Evolutionary conservation across 2,113 vertebrate genomes (phyloP).

Genomic region (Pluvialis apricaria): DNA sequence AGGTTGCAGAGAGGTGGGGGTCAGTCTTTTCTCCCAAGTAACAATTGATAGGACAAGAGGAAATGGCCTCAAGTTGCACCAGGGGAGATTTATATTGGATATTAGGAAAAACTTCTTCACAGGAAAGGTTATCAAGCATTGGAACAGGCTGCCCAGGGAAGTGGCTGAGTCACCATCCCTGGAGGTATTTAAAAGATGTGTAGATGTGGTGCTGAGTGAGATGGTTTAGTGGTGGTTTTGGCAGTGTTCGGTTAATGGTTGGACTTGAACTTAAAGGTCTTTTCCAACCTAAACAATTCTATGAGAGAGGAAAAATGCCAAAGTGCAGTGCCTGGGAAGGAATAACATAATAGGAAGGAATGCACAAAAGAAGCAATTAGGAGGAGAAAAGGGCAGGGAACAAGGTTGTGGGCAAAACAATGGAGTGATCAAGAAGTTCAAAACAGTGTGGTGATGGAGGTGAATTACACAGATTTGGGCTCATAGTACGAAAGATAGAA

Average conservation of each 20-base stretch:
- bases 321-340: accelerated
- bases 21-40: background rate
- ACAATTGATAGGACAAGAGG: background rate
- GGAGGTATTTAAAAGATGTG: background rate
- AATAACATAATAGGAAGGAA: background rate
- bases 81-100: background rate
- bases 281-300: background rate
- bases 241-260: background rate
- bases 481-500: background rate
- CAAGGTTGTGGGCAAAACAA: background rate
- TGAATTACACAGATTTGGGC: background rate
- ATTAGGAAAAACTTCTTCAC: background rate
- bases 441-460: background rate
- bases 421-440: background rate
- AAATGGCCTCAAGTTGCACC: no score
- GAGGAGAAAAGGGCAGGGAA: background rate
- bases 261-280: background rate
- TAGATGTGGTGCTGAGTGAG: background rate
- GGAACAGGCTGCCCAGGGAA: background rate
- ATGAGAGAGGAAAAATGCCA: background rate
- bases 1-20: background rate
- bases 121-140: background rate
- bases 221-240: background rate
- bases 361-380: background rate
- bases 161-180: background rate